Conservation (phyloP, 92 coral and sea anemone species). For the Porites evermanni region DNA sequence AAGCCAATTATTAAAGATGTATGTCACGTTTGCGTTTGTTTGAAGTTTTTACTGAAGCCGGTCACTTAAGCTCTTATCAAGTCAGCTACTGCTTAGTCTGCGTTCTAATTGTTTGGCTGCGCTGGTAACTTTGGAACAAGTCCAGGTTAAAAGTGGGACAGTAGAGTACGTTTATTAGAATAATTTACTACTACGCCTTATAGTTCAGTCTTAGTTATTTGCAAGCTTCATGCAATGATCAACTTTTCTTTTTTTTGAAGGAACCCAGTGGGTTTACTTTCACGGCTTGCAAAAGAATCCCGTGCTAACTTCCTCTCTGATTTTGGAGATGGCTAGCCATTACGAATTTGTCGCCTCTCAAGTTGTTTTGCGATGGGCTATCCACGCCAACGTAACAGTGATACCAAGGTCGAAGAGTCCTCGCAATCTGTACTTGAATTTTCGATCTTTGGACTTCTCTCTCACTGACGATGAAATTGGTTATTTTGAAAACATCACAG, state of each 20-base stretch:
- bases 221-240: not conserved
- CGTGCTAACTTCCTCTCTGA: conserved; percentile 70
- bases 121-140: no score
- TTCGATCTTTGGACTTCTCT: conserved; percentile 81
- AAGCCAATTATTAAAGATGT: no score
- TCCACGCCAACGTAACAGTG: conserved; percentile 92
- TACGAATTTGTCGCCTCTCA: conserved; percentile 92
- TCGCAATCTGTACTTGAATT: conserved; percentile 87
- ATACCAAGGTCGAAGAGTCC: conserved; percentile 93
- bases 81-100: no score
- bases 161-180: no score
- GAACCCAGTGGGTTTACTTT: conserved; percentile 87
- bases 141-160: no score
- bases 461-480: conserved; percentile 80
- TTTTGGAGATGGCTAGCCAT: conserved; percentile 85
- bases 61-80: no score
- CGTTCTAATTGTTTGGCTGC: no score
- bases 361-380: conserved; percentile 92
- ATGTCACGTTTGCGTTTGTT: no score
- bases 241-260: conserved; percentile 31
- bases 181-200: no score
- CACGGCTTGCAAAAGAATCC: conserved; percentile 92
- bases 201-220: no score
- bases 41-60: no score
- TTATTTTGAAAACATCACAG: conserved; percentile 75